Evolutionary conservation across 2,113 vertebrate species (phyloP).

Genomic region (Chauna torquata): DNA sequence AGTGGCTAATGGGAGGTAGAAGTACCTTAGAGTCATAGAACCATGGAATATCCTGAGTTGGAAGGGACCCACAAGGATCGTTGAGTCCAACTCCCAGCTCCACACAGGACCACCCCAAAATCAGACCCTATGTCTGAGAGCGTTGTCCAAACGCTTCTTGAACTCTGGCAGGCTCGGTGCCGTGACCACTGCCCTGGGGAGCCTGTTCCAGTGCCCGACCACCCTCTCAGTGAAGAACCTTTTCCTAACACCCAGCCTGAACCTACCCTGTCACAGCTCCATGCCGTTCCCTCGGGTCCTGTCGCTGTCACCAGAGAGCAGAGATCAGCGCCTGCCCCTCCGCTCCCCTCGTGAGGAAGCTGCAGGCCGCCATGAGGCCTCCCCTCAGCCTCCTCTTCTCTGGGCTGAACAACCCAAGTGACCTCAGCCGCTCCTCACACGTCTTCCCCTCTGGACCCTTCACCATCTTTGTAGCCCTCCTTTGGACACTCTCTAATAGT

Average conservation of each 20-base stretch:
- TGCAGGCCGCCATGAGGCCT: background rate
- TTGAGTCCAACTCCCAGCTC: background rate
- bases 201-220: background rate
- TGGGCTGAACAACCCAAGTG: background rate
- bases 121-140: background rate
- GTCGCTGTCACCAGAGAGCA: no score
- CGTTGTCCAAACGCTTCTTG: background rate
- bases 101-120: background rate
- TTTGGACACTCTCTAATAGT: background rate
- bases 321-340: no score
- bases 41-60: background rate
- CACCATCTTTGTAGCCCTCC: background rate
- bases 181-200: background rate
- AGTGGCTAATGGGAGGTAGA: background rate
- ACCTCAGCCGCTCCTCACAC: background rate
- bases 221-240: no score
- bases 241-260: no score
- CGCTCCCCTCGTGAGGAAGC: no score
- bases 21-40: background rate
- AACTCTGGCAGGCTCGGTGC: background rate
- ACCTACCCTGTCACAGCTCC: no score
- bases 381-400: background rate
- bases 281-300: no score
- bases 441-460: background rate
- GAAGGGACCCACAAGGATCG: background rate